Evolutionary conservation across 2,113 vertebrate genomes (phyloP), one percentile per base, ranked within the genome.

Genomic region (Illadopsis cleaveri): DNA sequence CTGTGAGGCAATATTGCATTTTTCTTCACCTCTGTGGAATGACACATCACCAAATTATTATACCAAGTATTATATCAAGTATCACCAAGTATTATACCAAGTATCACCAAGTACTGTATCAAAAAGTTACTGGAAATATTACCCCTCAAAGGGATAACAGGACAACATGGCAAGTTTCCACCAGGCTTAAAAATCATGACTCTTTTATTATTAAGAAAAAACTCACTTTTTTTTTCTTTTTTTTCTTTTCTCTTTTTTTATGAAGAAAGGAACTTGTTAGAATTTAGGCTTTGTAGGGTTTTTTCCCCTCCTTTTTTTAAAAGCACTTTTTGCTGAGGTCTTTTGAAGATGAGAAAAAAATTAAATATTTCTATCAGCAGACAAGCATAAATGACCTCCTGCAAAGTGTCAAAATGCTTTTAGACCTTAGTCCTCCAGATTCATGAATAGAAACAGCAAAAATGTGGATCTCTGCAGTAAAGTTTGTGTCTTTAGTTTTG

Each of bases 241-340:
- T 25, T 33, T 27, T 14, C 56, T 23, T 21, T 38, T 18, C 4
- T 9, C 38, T 7, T 70, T 60, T 40, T 40, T 0, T 6, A 27
- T 54, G 21, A 75, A 47, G 11, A 35, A 85, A 79, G 25, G 35
- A 50, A 66, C 6, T 58, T 75, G 3, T 62, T 82, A 76, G 19
- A 11, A 54, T 48, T 22, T 64, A 60, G 25, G 10, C 23, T 82
- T 76, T 64, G 5, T 51, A 81, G 23, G 6, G 33, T 44, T 44
- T 40, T 40, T 0, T 4, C 0, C 5, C 4, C 2, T 20, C 8
- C 14, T 9, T 1, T 2, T 33, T 58, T 62, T 76, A 61, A 40
- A 56, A 61, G 27, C 15, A 56, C 7, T 51, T 79, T 93, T 57
- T 91, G 10, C 66, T 86, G 27, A 48, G 35, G 12, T 3, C 24